Base-by-base conservation (phyloP, 2,888 invertebrate genomes). In the Drosophila imparisetae region DNA sequence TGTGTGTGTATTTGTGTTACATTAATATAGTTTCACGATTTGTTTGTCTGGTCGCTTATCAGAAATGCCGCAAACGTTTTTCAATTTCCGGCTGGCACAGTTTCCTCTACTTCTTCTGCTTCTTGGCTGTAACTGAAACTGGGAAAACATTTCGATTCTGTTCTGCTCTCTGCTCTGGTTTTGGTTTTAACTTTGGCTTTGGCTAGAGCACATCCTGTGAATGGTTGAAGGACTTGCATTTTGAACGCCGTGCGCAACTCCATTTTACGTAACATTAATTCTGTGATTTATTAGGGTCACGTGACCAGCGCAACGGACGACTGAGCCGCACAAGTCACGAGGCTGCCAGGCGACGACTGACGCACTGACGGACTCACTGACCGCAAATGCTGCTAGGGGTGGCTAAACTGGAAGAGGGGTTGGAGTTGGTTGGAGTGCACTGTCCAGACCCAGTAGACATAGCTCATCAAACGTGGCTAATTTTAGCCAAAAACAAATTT, bases 261-360 rank as follows among this genome's bases (percentile, higher is more conserved):
- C 92, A 93, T 93, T 93, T 93, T 92, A 93, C 93, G 92, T 93
- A 93, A 93, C 93, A 93, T 93, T 93, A 93, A 93, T 92, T 92
- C 92, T 80, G 92, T 93, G 93, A 93, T 93, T 93, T 93, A 93
- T 93, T 92, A 92, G 92, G 93, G 93, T 93, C 93, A 93, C 93
- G 93, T 93, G 93, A 92, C 93, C 92, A 92, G 90, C 92, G 92
- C 66, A 93, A 92, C 90, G 92, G 91, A 91, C 91, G 90, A 90
- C 79, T 91, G 84, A 67, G 78, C 70, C 71, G 82, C 77, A 65
- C 80, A 67, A 82, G 81, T 84, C 80, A 86, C 86, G 78, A 76
- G 76, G 65, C 86, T 21, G 72, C 72, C 84, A 78, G 74, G 62
- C 59, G 77, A 18, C 45, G 49, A 24, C 34, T 45, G 45, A 45